Evolutionary conservation across 2,797 vertebrate species (phyloP), one percentile per base, ranked within the genome.

Genomic region (Margarornis squamiger): DNA sequence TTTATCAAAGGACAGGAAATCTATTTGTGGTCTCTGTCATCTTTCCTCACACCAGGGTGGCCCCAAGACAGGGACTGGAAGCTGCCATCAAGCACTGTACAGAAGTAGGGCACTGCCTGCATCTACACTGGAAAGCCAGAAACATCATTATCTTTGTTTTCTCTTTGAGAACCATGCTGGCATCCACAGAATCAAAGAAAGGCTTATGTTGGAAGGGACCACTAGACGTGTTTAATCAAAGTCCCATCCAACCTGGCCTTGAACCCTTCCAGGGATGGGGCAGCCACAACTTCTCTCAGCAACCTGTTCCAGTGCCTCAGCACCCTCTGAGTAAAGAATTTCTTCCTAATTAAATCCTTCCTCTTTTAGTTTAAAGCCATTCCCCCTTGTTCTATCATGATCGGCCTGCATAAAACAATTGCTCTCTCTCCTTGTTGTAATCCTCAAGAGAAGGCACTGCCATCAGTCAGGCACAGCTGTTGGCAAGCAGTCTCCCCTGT

Each of bases 31-130:
- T 21, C 21, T 59, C 49, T 61, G 4, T 26, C n/a, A 36, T 58
- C 54, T 58, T 65, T n/a, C n/a, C 10, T 43, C 41, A 15, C 13
- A 52, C 8, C 32, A 38, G 41, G 29, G 26, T 26, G 19, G 27
- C 30, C 30, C 14, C 71, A 48, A 22, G 38, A 19, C 22, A 12
- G 67, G 14, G 24, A 18, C n/a, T 67, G 57, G 49, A 26, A 39
- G 0, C 1, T 81, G 43, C 29, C 14, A 30, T 19, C 54, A 65
- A 46, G 23, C 38, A 9, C n/a, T 36, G 63, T 18, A 18, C 6
- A 6, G 48, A 57, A 39, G 4, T 1, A 51, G 41, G 45, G 4
- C 0, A 0, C 32, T 66, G 27, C 21, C 20, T 45, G 39, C 5
- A 22, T 22, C 18, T 27, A 8, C 14, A 32, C 4, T 7, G 8